Evolutionary conservation across 2,113 vertebrate species (phyloP).

Genomic region (Semnopithecus entellus): DNA sequence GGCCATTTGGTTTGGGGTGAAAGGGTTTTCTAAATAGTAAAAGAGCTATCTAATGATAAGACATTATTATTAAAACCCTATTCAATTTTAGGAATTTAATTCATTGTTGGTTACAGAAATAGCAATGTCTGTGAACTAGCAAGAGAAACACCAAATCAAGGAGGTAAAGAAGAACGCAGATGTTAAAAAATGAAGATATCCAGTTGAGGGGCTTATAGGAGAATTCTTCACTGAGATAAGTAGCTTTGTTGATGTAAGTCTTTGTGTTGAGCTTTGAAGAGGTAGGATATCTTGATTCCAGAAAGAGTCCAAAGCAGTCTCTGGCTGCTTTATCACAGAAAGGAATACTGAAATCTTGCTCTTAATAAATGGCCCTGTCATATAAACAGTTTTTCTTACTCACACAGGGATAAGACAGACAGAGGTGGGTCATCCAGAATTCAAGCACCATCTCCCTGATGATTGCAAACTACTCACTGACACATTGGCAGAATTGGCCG

Average conservation of each 20-base stretch:
- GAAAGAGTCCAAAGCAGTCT: neutral
- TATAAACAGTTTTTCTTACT: neutral
- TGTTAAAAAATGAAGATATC: slow-evolving; percentile 16
- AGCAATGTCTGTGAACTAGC: neutral
- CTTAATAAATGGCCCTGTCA: slow-evolving; percentile 51
- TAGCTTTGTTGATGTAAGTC: slow-evolving; percentile 32
- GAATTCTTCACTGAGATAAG: slow-evolving; percentile 50
- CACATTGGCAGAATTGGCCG: neutral
- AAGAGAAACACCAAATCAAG: slow-evolving; percentile 8
- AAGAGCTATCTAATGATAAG: neutral
- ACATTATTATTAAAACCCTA: neutral
- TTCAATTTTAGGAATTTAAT: neutral
- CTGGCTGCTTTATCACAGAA: slow-evolving; percentile 13
- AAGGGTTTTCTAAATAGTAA: neutral
- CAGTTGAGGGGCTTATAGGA: neutral
- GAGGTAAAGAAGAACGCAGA: neutral
- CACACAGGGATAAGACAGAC: neutral
- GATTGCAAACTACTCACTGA: slow-evolving; percentile 5
- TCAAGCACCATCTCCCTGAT: slow-evolving; percentile 35
- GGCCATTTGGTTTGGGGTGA: neutral
- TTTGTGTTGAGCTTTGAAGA: slow-evolving; percentile 40
- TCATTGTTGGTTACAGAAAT: neutral
- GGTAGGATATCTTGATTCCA: neutral
- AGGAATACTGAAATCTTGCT: slow-evolving; percentile 8
- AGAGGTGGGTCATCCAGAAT: neutral